phyloP scores from a whole-genome alignment of 2,888 invertebrate species.

The Mesorhabditis belari region DNA sequence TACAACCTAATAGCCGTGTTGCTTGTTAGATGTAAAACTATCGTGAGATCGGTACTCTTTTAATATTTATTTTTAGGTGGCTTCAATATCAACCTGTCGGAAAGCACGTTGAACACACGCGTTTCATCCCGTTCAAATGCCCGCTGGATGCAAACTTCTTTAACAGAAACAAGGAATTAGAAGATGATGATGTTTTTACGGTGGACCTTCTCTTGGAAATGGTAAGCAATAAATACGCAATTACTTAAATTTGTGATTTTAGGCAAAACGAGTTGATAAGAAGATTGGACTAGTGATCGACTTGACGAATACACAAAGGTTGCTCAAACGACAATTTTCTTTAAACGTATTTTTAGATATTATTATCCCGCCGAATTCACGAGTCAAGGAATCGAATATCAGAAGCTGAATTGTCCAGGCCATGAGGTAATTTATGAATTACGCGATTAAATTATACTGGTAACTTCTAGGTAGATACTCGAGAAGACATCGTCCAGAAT shows the following conservation, averaged over 20 bases:
- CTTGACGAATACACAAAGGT: conserved; percentile 55
- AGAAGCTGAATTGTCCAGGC: conserved; percentile 31
- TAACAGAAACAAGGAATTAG: conserved; percentile 52
- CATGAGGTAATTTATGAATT: conserved; percentile 33
- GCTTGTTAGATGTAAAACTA: no score
- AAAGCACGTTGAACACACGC: conserved; percentile 64
- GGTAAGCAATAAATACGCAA: conserved; percentile 3
- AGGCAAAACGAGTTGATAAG: conserved; percentile 34
- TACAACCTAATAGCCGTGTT: no score
- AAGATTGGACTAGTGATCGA: conserved; percentile 54
- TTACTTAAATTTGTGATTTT: conserved; percentile 1
- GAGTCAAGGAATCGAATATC: neutral
- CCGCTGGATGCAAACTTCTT: conserved; percentile 60
- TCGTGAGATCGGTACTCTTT: no score
- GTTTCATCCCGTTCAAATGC: conserved; percentile 70
- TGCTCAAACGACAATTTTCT: conserved; percentile 24
- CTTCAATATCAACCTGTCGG: conserved; percentile 58
- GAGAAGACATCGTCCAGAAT: conserved; percentile 29
- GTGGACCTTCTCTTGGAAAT: conserved; percentile 5
- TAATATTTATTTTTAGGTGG: conserved; percentile 53
- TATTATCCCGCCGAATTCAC: neutral
- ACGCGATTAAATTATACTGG: neutral
- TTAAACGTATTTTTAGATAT: conserved; percentile 4
- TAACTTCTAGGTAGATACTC: conserved; percentile 6
- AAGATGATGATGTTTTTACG: conserved; percentile 23